Percentiles rank a stretch among this genome's conserved stretches.
Conservation (phyloP, 2,113 vertebrate species). For the Capricornis sumatraensis region DNA sequence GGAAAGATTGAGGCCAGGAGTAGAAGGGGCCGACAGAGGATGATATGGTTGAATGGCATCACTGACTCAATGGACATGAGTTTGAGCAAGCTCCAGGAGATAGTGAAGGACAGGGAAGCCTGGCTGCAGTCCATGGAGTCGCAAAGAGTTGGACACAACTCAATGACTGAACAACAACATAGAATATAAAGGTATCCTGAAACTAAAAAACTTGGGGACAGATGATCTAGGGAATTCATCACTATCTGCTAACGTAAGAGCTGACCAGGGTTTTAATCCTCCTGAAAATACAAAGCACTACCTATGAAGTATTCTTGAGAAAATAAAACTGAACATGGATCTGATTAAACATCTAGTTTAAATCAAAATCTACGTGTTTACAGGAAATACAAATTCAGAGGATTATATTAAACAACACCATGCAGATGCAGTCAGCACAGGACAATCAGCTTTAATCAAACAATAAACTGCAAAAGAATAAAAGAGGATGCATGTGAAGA, state of each 20-base stretch:
- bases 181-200: background rate
- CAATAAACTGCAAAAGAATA: background rate
- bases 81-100: background rate
- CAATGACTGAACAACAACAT: background rate
- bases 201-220: background rate
- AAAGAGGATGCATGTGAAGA: background rate
- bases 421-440: background rate
- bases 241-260: background rate
- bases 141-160: background rate
- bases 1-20: background rate
- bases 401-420: background rate
- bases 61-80: background rate
- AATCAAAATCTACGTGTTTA: background rate
- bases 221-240: background rate
- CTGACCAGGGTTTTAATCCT: background rate
- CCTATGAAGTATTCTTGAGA: background rate
- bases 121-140: background rate
- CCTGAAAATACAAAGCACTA: background rate
- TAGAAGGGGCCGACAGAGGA: background rate
- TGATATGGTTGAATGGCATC: background rate
- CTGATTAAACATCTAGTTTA: background rate
- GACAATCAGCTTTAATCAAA: conserved; percentile 24
- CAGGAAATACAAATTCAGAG: background rate
- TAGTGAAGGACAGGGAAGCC: background rate
- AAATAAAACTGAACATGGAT: background rate